Evolutionary conservation across 1,140 invertebrate species (phyloP), one percentile per base, ranked within the genome.

Genomic region (Macrocentrus cingulum): DNA sequence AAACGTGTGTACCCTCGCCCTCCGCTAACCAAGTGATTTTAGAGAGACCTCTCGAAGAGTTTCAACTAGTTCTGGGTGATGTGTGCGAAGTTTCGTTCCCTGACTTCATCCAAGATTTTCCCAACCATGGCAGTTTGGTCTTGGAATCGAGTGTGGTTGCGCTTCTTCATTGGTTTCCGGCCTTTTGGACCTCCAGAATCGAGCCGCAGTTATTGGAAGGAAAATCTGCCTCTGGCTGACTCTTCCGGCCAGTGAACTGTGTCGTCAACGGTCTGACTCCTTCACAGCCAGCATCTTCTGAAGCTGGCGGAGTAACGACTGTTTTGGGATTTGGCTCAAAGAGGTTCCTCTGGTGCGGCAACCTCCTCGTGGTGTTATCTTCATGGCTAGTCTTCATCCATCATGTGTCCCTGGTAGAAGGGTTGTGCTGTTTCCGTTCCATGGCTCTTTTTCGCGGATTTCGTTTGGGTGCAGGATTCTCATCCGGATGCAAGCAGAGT

Each of bases 401-500:
- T n/a, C n/a, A n/a, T n/a, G n/a, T n/a, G n/a, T n/a, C n/a, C n/a
- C n/a, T n/a, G n/a, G n/a, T 39, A 5, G 4, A 8, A 29, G 1
- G 13, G 18, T 15, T 37, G 15, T 16, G 18, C 15, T 25, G 32
- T 16, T 16, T 18, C 32, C 16, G 29, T 39, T n/a, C 3, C 19
- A 18, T 11, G 11, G 48, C 8, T 36, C 16, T 8, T 19, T 46
- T 29, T 16, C 11, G 5, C 18, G 52, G 53, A 19, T 20, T 44
- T 46, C 44, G 29, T 25, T 44, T 44, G 2, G n/a, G 13, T 7
- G n/a, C 37, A 42, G 41, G 41, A 46, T 20, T 23, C 15, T 56
- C 41, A 46, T 45, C 8, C 29, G 18, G 42, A 32, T 29, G 53
- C 22, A 56, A 32, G 23, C 53, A 56, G 53, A 56, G 53, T 56